A percentile compares a stretch with the other conserved stretches of the same genome.
phyloP scores from a whole-genome alignment of 2,888 invertebrate genomes.

The Lithosia quadra region DNA sequence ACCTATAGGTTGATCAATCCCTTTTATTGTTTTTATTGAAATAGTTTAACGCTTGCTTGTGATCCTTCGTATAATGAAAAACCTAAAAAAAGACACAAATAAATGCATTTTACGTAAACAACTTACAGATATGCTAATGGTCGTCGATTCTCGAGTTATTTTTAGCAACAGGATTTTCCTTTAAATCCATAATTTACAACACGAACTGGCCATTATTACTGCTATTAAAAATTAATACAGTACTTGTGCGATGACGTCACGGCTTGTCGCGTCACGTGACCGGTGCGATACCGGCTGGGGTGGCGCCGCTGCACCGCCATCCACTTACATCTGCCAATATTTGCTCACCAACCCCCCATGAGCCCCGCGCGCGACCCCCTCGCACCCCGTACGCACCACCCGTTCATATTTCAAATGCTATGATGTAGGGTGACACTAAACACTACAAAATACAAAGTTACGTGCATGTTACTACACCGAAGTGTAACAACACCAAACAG shows the following conservation, averaged over 20 bases:
- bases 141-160: background rate
- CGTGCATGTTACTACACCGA: conserved; percentile 56
- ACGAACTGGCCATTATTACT: conserved; percentile 32
- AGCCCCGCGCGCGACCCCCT: conserved; percentile 64
- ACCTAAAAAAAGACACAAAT: too few species aligned
- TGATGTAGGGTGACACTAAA: conserved; percentile 78
- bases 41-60: too few species aligned
- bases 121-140: background rate
- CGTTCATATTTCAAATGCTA: conserved; percentile 84
- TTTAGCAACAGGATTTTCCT: background rate
- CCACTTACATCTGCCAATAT: conserved; percentile 90
- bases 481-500: too few species aligned
- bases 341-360: conserved; percentile 79
- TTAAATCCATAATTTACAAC: conserved; percentile 1
- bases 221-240: conserved; percentile 40
- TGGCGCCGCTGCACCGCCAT: conserved; percentile 78
- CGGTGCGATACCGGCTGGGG: conserved; percentile 64
- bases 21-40: too few species aligned
- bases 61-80: too few species aligned
- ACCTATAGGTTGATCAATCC: too few species aligned
- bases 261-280: conserved; percentile 48
- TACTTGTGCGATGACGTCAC: conserved; percentile 71
- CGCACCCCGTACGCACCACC: conserved; percentile 73
- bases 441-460: conserved; percentile 80
- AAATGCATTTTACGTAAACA: background rate